These are phyloP conservation scores for Calidris pygmaea DNA, from an alignment of 2,113 vertebrate genomes.

Conservation along the genomic window DNA sequence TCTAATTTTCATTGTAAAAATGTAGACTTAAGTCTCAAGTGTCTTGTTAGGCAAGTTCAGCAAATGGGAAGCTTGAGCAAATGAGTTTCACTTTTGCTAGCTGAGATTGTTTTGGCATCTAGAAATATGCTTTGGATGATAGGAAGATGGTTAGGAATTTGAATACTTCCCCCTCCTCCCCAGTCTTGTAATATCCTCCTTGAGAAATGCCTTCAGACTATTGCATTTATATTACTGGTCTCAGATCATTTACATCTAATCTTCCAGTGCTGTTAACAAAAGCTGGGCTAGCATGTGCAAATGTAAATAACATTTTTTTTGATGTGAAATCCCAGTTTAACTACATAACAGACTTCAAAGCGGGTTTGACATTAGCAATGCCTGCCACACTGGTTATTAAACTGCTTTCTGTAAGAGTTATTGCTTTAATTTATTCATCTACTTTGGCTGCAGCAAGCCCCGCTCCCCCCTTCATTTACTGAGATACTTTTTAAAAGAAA, in stretches of 20 bases:
- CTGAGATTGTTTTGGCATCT: conserved; percentile 45
- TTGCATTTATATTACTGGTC: conserved; percentile 12
- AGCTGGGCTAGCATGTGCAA: conserved; percentile 33
- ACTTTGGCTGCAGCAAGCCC: neutral
- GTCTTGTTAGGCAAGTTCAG: conserved; percentile 64
- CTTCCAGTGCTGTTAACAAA: conserved; percentile 35
- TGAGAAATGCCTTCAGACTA: conserved; percentile 39
- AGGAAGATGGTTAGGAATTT: neutral
- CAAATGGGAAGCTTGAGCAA: conserved; percentile 50
- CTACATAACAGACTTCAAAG: conserved; percentile 49
- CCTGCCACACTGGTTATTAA: conserved; percentile 6
- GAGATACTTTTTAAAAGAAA: neutral
- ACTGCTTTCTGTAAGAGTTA: neutral
- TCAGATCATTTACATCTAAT: conserved; percentile 47
- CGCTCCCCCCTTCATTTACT: neutral
- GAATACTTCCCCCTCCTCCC: neutral
- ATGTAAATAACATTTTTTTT: conserved; percentile 47
- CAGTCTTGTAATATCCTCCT: neutral
- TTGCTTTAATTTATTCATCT: conserved; percentile 16
- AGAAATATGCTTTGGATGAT: conserved; percentile 28
- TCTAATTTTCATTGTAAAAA: conserved; percentile 53
- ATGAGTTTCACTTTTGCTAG: conserved; percentile 47
- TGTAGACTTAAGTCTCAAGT: conserved; percentile 50
- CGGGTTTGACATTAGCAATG: conserved; percentile 3
- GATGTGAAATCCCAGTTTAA: conserved; percentile 49